Base-by-base conservation (phyloP, 2,888 invertebrate genomes). In the Dryadula phaetusa region DNA sequence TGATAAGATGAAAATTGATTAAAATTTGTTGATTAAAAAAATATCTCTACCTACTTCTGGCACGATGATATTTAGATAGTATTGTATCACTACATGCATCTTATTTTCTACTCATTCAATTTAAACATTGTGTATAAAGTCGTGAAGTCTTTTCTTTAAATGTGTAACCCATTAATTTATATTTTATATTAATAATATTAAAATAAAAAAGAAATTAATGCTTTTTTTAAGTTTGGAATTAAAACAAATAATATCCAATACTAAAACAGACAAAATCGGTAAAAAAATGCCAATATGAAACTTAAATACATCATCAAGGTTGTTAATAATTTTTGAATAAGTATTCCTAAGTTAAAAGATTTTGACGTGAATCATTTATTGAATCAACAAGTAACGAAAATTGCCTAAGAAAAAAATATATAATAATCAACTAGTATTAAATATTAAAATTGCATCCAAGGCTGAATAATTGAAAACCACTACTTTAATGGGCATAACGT, bases 401-500 rank as follows among this genome's bases (percentile, higher is more conserved):
- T 3, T 28, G 10, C 5, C 0, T n/a, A 20, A 8, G 6, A 7
- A n/a, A 37, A 37, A 54, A 40, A 40, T 40, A 56, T 40, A 56
- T 22, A 25, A n/a, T 56, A 56, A 40, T 56, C 22, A 37, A 12
- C 32, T 20, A 46, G 75, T 79, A 79, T 77, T 72, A 71, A 72
- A 73, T 72, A 63, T 77, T 71, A 75, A 79, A 76, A 77, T 74
- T 75, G 74, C 69, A 73, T 74, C 70, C 72, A 70, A 77, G 78
- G 80, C 79, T 82, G 75, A 79, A 82, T 86, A 83, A 85, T 83
- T 82, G 82, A 78, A 85, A 83, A 82, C 52, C 52, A 60, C 60
- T 60, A 46, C 60, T 62, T 66, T 71, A 71, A 71, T 71, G 69
- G 58, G 62, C 54, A 62, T 64, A 66, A 68, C 62, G 67, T 47